Percentiles rank a stretch among this genome's conserved stretches.
phyloP scores from a whole-genome alignment of 2,113 vertebrate species.

The Elaphurus davidianus region DNA sequence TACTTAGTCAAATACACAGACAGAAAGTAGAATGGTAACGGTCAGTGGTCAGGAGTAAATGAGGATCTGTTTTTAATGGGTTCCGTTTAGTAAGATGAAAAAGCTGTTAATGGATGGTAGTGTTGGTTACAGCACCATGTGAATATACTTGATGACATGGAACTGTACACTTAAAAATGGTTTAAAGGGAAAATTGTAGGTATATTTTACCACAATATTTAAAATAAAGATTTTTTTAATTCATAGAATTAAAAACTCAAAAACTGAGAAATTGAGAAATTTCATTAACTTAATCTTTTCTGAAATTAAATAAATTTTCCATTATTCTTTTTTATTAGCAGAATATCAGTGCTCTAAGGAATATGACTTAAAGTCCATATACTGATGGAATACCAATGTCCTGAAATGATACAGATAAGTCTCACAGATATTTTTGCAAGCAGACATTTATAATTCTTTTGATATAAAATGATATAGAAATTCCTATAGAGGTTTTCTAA shows the following conservation, averaged over 20 bases:
- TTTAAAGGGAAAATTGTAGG: not conserved
- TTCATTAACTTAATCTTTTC: not conserved
- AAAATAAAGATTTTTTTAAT: not conserved
- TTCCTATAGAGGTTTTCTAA: not conserved
- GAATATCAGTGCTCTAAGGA: not conserved
- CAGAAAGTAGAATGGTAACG: not conserved
- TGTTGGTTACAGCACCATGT: not conserved
- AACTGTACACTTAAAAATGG: not conserved
- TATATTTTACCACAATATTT: not conserved
- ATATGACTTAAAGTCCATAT: not conserved
- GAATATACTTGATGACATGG: not conserved
- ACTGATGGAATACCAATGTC: not conserved
- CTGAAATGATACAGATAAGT: not conserved
- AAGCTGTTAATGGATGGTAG: not conserved
- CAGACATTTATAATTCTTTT: not conserved
- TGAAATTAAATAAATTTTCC: not conserved
- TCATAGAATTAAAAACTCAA: not conserved
- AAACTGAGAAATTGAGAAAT: not conserved
- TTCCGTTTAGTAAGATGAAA: not conserved
- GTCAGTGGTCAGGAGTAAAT: not conserved
- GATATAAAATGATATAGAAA: not conserved
- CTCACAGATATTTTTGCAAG: not conserved
- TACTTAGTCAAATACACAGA: not conserved
- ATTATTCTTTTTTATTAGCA: not conserved
- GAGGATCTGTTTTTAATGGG: not conserved